Conservation (phyloP, 92 coral and sea anemone genomes). For the Desmophyllum pertusum region DNA sequence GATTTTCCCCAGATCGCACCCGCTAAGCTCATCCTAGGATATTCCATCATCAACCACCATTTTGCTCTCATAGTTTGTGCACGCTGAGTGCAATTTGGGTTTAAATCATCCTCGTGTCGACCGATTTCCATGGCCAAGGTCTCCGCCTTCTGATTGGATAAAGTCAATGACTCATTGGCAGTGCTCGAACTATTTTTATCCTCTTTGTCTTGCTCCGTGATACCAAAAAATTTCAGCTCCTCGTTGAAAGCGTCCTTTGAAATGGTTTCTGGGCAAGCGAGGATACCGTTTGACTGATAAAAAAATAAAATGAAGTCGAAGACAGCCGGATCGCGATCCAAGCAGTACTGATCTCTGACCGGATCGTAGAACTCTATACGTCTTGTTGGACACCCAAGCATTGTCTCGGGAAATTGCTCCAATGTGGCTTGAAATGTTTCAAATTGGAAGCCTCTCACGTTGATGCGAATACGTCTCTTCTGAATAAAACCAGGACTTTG, state of each 20-base stretch:
- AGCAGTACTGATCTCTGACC: slow-evolving; percentile 51
- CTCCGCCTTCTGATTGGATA: background rate
- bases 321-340: slow-evolving; percentile 82
- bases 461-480: slow-evolving; percentile 64
- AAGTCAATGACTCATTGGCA: background rate
- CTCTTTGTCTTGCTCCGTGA: slow-evolving; percentile 33
- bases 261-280: slow-evolving; percentile 81
- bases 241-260: slow-evolving; percentile 76
- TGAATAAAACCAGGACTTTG: background rate
- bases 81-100: background rate
- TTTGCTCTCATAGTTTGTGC: slow-evolving; percentile 10
- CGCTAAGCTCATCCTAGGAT: slow-evolving; percentile 50
- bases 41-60: slow-evolving; percentile 76
- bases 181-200: background rate
- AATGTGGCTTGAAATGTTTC: slow-evolving; percentile 83
- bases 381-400: slow-evolving; percentile 78
- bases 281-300: slow-evolving; percentile 92
- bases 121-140: background rate
- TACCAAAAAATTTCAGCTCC: slow-evolving; percentile 78
- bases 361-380: slow-evolving; percentile 79
- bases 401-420: slow-evolving; percentile 85
- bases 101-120: background rate
- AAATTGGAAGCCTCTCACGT: slow-evolving; percentile 76
- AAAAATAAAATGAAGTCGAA: slow-evolving; percentile 89
- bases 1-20: slow-evolving; percentile 62